Evolutionary conservation across 1,140 invertebrate species (phyloP), one percentile per base, ranked within the genome.

Genomic region (Nilaparvata lugens): DNA sequence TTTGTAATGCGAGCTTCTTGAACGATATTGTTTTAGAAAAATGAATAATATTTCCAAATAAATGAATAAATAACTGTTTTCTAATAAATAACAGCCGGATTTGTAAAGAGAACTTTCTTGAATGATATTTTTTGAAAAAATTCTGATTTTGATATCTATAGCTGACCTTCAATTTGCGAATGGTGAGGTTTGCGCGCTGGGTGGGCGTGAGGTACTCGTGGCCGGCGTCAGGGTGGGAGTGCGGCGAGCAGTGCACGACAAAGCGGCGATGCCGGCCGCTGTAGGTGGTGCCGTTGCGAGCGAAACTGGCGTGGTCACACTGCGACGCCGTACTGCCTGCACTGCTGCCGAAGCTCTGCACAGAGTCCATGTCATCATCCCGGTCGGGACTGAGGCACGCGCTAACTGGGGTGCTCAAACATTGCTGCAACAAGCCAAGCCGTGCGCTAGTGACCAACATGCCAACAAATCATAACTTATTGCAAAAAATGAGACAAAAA

Each of bases 181-280:
- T 84, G 73, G 90, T 87, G 64, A 82, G 78, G 66, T 88, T 84
- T 6, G 88, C 87, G 63, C 89, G 76, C 70, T 93, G 90, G 1
- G 90, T 92, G 2, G 90, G 90, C 40, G 90, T 92, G 23, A 93
- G 76, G 72, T 93, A 93, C 67, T 91, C 87, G 52, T 89, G 83
- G 9, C 81, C 83, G 31, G 31, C 79, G 0, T 81, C n/a, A 56
- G 82, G 79, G 0, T 81, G 83, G n/a, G 82, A 81, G 71, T 88
- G 83, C 64, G 85, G 83, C 13, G 85, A 86, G 70, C 89, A 92
- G 71, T 92, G 89, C 24, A 92, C 81, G 25, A 91, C 85, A 71
- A 90, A 90, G 65, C 86, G 85, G 71, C 83, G 85, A 53, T 80
- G 81, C 38, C 81, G 73, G 11, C 78, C 81, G 2, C 79, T 81